Conservation (phyloP, 2,797 vertebrate species). For the Anguilla marmorata region DNA sequence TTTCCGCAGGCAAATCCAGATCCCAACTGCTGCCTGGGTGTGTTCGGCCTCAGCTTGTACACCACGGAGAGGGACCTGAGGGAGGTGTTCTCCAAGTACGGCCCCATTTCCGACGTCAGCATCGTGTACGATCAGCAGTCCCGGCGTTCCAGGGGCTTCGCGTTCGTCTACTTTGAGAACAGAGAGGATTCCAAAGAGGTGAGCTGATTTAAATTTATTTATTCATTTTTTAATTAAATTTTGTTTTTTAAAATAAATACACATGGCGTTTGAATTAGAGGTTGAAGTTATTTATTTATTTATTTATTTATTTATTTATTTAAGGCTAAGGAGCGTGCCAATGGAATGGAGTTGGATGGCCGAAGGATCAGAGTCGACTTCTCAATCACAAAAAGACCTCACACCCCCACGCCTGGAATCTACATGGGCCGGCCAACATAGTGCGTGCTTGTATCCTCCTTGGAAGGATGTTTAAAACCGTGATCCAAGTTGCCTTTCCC, state of each 20-base stretch:
- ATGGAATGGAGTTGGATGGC: slow-evolving; percentile 96
- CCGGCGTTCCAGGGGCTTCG: slow-evolving; percentile 90
- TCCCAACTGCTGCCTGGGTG: slow-evolving; percentile 91
- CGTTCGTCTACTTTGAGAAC: slow-evolving; percentile 95
- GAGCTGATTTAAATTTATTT: slow-evolving; percentile 26
- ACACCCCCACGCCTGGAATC: slow-evolving; percentile 95
- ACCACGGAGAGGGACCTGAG: slow-evolving; percentile 92
- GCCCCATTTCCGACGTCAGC: slow-evolving; percentile 85
- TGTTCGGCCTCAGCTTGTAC: slow-evolving; percentile 94
- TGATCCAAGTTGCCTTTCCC: not conserved
- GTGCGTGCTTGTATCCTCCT: slow-evolving; percentile 69
- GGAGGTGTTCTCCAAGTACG: slow-evolving; percentile 95
- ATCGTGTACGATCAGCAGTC: slow-evolving; percentile 97
- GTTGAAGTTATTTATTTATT: not conserved
- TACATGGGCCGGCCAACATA: slow-evolving; percentile 97
- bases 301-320: not conserved
- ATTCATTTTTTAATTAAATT: no score
- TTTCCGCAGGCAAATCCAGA: slow-evolving; percentile 87
- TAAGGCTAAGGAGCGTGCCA: slow-evolving; percentile 93
- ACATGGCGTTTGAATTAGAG: no score
- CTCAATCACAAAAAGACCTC: slow-evolving; percentile 93
- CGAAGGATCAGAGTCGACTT: slow-evolving; percentile 94
- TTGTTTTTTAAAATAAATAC: no score
- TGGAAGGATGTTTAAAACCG: not conserved
- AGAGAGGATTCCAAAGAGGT: slow-evolving; percentile 90